A percentile compares a stretch with the other conserved stretches of the same genome.
These are phyloP conservation scores for Amphiprion percula DNA, from an alignment of 2,113 vertebrate genomes.

Conservation along the genomic window DNA sequence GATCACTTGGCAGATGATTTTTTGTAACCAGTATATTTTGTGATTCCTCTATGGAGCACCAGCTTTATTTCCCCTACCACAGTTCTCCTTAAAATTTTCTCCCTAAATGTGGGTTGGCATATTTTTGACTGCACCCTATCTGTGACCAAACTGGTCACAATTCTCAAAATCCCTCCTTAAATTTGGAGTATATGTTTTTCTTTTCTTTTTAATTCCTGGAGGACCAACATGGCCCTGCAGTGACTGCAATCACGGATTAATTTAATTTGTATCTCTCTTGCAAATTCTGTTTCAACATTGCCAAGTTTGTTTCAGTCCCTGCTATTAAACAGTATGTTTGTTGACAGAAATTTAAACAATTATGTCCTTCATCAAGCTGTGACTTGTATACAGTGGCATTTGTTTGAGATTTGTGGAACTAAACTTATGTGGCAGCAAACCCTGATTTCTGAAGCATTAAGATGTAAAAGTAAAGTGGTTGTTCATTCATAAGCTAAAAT, in stretches of 20 bases:
- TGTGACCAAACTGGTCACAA: not conserved
- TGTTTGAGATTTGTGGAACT: not conserved
- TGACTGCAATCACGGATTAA: constrained; percentile 3
- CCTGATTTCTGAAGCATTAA: not conserved
- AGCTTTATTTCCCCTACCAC: not conserved
- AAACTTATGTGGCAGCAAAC: not conserved
- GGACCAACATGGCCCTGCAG: not conserved
- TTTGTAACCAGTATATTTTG: constrained; percentile 5
- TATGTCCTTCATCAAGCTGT: constrained; percentile 1
- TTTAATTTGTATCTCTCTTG: constrained; percentile 3
- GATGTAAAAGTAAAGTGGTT: not conserved
- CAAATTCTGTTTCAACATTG: not conserved
- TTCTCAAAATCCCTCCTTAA: not conserved
- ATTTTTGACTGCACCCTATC: not conserved
- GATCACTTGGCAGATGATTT: constrained; percentile 2
- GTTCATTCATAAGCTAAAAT: not conserved
- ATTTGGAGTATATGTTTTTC: not conserved
- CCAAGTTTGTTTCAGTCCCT: constrained; percentile 5
- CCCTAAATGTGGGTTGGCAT: not conserved
- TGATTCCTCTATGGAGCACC: not conserved
- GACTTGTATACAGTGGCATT: not conserved
- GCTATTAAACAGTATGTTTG: not conserved
- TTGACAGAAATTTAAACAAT: constrained; percentile 8
- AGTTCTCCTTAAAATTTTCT: not conserved
- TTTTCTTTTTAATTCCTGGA: not conserved